These are phyloP conservation scores for Hirtodrosophila trivittata DNA, from an alignment of 2,888 invertebrate genomes.

Conservation along the genomic window DNA sequence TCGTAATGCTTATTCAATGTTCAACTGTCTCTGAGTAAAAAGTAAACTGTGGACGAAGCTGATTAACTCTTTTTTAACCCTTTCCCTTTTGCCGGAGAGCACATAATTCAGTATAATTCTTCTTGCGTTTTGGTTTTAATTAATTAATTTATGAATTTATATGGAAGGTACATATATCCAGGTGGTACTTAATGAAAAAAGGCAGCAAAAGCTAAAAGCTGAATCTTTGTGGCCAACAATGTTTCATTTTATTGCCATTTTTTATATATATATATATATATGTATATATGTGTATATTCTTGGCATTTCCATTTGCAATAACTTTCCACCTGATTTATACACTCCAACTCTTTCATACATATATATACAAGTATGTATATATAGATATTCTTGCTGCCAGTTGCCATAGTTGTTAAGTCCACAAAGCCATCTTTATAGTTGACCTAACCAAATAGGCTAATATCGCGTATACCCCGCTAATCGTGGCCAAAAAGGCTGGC, in stretches of 20 bases:
- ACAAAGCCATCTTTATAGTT: constrained; percentile 50
- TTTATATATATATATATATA: too few relatives aligned
- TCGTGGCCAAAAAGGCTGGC: too few relatives aligned
- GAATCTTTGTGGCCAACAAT: constrained; percentile 15
- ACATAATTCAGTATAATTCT: constrained; percentile 29
- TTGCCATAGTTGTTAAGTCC: constrained; percentile 28
- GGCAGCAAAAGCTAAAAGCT: constrained; percentile 24
- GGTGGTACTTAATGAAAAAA: constrained; percentile 39
- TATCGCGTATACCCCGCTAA: constrained; percentile 15
- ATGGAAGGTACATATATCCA: constrained; percentile 25
- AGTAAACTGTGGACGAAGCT: constrained; percentile 5
- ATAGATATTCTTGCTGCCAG: neutral
- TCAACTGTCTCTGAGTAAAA: constrained; percentile 46
- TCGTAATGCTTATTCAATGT: constrained; percentile 73
- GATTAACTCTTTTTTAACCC: neutral
- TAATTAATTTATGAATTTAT: constrained; percentile 79
- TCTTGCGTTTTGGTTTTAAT: constrained; percentile 50
- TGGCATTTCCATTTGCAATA: constrained; percentile 32
- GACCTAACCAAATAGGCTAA: constrained; percentile 56
- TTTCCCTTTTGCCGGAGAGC: neutral
- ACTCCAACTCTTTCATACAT: neutral
- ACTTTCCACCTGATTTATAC: constrained; percentile 33
- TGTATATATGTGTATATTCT: constrained; percentile 26
- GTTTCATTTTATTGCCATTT: constrained; percentile 21
- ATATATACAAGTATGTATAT: constrained; percentile 2